phyloP scores from a whole-genome alignment of 1,140 invertebrate genomes.

The Dufourea novaeangliae region DNA sequence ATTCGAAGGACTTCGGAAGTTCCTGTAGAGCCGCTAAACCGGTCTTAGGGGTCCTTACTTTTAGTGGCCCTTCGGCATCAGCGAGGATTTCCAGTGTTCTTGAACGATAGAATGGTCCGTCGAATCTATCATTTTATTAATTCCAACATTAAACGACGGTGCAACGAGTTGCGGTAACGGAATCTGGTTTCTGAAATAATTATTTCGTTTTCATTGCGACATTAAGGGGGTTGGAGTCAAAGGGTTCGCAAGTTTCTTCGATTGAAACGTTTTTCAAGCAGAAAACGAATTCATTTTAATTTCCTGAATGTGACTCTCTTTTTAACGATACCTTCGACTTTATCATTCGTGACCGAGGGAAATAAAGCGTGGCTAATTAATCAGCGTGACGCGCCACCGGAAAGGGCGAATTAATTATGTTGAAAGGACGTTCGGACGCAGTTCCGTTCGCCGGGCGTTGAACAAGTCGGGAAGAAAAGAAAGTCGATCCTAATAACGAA shows the following conservation, averaged over 20 bases:
- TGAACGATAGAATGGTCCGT: too few species aligned
- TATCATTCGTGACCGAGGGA: slow-evolving; percentile 12
- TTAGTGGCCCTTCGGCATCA: too few species aligned
- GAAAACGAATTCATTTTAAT: slow-evolving; percentile 24
- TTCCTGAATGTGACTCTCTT: slow-evolving; percentile 18
- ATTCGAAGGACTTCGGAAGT: too few species aligned
- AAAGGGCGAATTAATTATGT: slow-evolving; percentile 39
- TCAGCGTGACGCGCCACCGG: slow-evolving; percentile 10
- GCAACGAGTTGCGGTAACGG: too few species aligned
- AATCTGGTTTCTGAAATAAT: too few species aligned
- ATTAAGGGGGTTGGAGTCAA: too few species aligned
- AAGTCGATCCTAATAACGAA: slow-evolving; percentile 38
- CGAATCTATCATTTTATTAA: too few species aligned
- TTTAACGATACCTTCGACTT: neutral
- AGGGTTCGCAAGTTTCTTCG: too few species aligned
- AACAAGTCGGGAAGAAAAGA: neutral
- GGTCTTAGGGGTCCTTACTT: too few species aligned
- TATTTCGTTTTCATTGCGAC: neutral
- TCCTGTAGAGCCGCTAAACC: too few species aligned
- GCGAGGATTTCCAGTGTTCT: too few species aligned
- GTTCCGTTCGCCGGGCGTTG: neutral
- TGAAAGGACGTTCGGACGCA: neutral
- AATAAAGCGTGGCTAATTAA: slow-evolving; percentile 36
- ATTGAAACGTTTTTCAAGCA: neutral
- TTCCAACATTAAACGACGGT: too few species aligned